These are phyloP conservation scores for Muscicapa adusta DNA, from an alignment of 2,113 vertebrate species.

Conservation along the genomic window DNA sequence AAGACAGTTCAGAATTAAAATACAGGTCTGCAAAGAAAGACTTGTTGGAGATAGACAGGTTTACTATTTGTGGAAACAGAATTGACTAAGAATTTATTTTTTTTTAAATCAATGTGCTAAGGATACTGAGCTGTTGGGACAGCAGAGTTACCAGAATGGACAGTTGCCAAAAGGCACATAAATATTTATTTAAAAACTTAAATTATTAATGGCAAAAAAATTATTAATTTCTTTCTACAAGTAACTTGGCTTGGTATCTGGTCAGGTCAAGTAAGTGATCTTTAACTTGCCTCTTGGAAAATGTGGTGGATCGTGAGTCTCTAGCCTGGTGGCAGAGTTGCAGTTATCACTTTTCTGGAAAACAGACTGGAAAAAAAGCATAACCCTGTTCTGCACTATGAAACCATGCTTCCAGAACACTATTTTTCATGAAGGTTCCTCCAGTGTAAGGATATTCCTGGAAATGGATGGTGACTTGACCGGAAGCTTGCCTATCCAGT, in stretches of 20 bases:
- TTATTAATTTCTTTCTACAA: constrained; percentile 63
- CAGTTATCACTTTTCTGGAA: constrained; percentile 9
- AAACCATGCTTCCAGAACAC: constrained; percentile 50
- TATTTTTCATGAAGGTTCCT: constrained; percentile 7
- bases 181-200: constrained; percentile 87
- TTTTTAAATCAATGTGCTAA: constrained; percentile 43
- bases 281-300: constrained; percentile 42
- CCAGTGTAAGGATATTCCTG: constrained; percentile 37
- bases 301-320: not conserved
- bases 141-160: constrained; percentile 52
- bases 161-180: constrained; percentile 68
- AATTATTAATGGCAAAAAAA: constrained; percentile 81
- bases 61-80: constrained; percentile 94
- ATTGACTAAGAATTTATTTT: constrained; percentile 80
- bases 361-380: not conserved
- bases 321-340: not conserved
- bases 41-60: constrained; percentile 94
- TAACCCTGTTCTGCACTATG: not conserved
- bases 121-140: constrained; percentile 51
- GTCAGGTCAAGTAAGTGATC: constrained; percentile 37
- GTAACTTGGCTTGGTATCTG: constrained; percentile 47
- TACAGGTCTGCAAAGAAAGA: constrained; percentile 87
- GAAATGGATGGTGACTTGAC: constrained; percentile 24
- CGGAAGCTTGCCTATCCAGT: constrained; percentile 13
- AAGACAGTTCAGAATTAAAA: constrained; percentile 78